Conservation (phyloP, 2,888 invertebrate species). For the Eurytoma californica region DNA sequence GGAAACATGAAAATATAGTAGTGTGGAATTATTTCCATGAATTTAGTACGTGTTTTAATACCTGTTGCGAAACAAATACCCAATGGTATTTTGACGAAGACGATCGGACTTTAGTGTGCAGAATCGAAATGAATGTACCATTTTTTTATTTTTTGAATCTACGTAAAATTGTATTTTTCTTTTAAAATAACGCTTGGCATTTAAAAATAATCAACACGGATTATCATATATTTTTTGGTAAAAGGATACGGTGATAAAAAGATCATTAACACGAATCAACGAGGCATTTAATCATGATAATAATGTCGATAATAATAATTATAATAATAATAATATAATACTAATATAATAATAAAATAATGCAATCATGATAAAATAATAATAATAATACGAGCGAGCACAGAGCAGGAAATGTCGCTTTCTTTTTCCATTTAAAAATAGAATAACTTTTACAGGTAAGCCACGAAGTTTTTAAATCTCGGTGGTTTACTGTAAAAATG, state of each 20-base stretch:
- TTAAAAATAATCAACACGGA: slow-evolving; percentile 38
- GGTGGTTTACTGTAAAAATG: slow-evolving; percentile 15
- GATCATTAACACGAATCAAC: slow-evolving; percentile 52
- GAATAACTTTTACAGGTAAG: slow-evolving; percentile 47
- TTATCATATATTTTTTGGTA: slow-evolving; percentile 40
- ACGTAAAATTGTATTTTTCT: not conserved
- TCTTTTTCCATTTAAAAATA: slow-evolving; percentile 40
- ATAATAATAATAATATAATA: slow-evolving; percentile 50
- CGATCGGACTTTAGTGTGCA: not conserved
- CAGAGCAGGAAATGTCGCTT: slow-evolving; percentile 49
- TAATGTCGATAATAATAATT: slow-evolving; percentile 40
- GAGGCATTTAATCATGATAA: slow-evolving; percentile 54
- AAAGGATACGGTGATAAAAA: slow-evolving; percentile 47
- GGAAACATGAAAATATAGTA: too few relatives aligned
- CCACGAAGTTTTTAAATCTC: slow-evolving; percentile 15
- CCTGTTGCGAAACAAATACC: not conserved
- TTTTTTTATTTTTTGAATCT: slow-evolving; percentile 6
- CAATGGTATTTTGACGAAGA: not conserved
- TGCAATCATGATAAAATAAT: slow-evolving; percentile 50
- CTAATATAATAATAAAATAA: slow-evolving; percentile 48
- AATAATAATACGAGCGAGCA: slow-evolving; percentile 56
- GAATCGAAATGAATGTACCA: not conserved
- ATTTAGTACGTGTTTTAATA: too few relatives aligned
- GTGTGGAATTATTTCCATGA: too few relatives aligned
- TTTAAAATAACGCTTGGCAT: slow-evolving; percentile 17